Evolutionary conservation across 2,888 invertebrate genomes (phyloP).

Genomic region (Metopia argyrocephala): DNA sequence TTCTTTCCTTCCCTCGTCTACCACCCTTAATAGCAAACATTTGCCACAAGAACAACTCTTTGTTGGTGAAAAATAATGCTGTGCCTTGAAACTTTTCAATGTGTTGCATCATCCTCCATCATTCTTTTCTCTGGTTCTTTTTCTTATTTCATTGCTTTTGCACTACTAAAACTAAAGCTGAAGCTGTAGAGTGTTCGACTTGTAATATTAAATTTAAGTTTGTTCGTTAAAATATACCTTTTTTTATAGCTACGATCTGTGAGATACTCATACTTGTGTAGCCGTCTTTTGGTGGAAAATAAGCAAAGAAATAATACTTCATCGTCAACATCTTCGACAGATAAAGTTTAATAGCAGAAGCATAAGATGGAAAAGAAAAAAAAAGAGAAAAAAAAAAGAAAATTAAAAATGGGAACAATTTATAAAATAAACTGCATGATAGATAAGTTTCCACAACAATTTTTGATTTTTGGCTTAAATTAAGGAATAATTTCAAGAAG

Average conservation of each 20-base stretch:
- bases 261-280: not conserved
- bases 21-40: conserved; percentile 16
- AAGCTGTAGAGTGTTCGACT: conserved; percentile 9
- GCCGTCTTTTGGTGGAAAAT: not conserved
- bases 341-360: conserved; percentile 57
- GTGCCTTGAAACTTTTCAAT: conserved; percentile 50
- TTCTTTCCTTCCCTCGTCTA: not conserved
- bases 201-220: conserved; percentile 18
- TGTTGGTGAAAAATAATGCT: conserved; percentile 4
- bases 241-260: not conserved
- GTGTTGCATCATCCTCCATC: conserved; percentile 37
- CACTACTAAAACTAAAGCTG: not conserved
- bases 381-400: not conserved
- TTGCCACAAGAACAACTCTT: not conserved
- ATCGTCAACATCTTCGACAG: conserved; percentile 23
- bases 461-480: no score
- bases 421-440: no score
- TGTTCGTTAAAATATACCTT: conserved; percentile 30
- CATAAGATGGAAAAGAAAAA: conserved; percentile 2
- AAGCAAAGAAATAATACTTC: not conserved
- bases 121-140: not conserved
- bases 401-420: no score
- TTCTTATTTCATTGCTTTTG: conserved; percentile 1
- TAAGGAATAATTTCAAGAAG: no score
- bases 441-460: no score